Conservation (phyloP, 64 coral and sea anemone genomes). For the Montipora efflorescens region DNA sequence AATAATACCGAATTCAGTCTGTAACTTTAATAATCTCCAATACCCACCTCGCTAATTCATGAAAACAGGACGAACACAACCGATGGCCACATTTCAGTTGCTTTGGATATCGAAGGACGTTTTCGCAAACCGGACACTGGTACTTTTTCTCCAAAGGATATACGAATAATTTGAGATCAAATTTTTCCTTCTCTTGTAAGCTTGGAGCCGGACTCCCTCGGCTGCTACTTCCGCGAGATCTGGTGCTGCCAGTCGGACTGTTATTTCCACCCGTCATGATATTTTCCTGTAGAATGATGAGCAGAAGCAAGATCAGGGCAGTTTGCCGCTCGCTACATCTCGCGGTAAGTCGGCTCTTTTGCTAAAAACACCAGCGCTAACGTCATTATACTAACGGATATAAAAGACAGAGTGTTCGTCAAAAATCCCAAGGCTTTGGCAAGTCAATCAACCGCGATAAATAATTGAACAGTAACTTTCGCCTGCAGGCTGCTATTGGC, state of each 20-base stretch:
- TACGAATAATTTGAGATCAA: constrained; percentile 68
- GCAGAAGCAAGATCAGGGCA: not conserved
- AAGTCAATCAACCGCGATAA: constrained; percentile 36
- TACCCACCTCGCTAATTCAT: constrained; percentile 58
- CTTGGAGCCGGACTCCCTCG: constrained; percentile 61
- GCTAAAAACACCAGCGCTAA: not conserved
- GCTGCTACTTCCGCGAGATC: constrained; percentile 53
- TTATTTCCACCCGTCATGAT: constrained; percentile 83
- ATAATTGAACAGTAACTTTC: constrained; percentile 49
- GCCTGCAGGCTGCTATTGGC: not conserved
- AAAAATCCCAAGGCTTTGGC: constrained; percentile 13
- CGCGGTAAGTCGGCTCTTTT: not conserved
- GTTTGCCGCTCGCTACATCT: not conserved
- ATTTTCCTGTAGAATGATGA: not conserved
- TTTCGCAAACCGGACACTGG: constrained; percentile 82
- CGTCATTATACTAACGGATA: constrained; percentile 17
- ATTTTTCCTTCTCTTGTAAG: constrained; percentile 49
- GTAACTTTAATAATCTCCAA: not conserved
- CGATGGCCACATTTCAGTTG: constrained; percentile 88
- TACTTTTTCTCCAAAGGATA: constrained; percentile 92
- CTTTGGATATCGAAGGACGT: constrained; percentile 81
- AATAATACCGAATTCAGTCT: not conserved
- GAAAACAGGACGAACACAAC: constrained; percentile 78
- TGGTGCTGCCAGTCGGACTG: constrained; percentile 83
- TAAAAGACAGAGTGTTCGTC: constrained; percentile 3